Percentiles rank a stretch among this genome's conserved stretches.
phyloP scores from a whole-genome alignment of 30 jellyfish, hydroid and myxozoan species.

The Haliclystus octoradiatus region DNA sequence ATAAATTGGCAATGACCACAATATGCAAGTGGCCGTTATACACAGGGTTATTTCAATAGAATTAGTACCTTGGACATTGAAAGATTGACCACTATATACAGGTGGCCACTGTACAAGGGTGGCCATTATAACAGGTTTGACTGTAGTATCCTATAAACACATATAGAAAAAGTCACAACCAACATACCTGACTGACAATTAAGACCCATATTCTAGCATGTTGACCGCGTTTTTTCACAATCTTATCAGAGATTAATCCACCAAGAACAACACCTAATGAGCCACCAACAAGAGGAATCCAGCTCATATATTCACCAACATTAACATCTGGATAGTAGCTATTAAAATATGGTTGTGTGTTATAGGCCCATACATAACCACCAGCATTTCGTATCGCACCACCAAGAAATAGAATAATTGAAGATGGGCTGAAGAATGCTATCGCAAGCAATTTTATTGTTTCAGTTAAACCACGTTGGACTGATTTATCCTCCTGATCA shows the following conservation, averaged over 20 bases:
- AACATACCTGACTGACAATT: conserved; percentile 3
- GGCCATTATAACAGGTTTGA: no score
- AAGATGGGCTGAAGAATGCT: background rate
- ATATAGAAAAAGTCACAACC: background rate
- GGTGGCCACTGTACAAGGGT: no score
- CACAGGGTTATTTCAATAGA: no score
- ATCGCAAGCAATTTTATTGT: background rate
- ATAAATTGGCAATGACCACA: no score
- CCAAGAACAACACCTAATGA: conserved; percentile 2
- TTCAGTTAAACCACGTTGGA: no score
- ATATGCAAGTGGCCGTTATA: no score
- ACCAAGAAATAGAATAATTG: background rate
- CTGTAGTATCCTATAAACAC: no score
- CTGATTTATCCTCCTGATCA: no score
- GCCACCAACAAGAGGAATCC: conserved; percentile 11
- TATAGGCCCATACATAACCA: conserved; percentile 10
- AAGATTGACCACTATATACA: no score
- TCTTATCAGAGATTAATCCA: background rate
- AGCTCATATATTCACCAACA: conserved; percentile 7
- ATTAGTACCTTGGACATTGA: no score
- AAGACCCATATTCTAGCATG: conserved; percentile 5
- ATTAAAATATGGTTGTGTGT: conserved; percentile 2
- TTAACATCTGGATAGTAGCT: conserved; percentile 3
- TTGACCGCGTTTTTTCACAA: background rate
- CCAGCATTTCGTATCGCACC: conserved; percentile 7